Evolutionary conservation across 1,140 invertebrate genomes (phyloP), one percentile per base, ranked within the genome.

Genomic region (Drosophila suzukii): DNA sequence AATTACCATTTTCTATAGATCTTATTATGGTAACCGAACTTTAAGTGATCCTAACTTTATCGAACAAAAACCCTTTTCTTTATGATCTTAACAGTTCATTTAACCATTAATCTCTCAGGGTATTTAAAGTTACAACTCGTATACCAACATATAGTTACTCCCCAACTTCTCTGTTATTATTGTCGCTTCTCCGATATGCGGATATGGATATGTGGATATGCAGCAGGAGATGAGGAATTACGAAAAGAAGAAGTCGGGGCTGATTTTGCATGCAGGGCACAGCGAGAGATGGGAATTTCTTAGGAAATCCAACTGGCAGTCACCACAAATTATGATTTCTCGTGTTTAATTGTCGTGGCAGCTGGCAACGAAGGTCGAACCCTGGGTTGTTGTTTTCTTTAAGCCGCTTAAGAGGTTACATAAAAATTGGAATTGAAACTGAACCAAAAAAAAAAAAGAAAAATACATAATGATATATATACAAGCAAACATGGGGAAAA

Each of bases 391-490:
- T 36, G 72, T 74, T 53, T 49, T 75, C 44, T 56, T 75, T 75
- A 75, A 75, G 71, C 71, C 10, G 71, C 72, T 75, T 75, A 75
- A 56, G 58, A 43, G 58, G 59, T 75, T 75, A 65, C 49, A 75
- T 75, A 75, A 74, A 71, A 57, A 57, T 70, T 36, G 46, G 55
- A 75, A 51, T 44, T 55, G n/a, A 75, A 50, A 53, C 58, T 60
- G n/a, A 72, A 46, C 17, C 57, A 72, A 60, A 71, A 59, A 20
- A 10, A 20, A 17, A 13, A 13, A 0, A 24, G 5, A 46, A 46
- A 46, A 20, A 20, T 2, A 11, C 4, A 46, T 12, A 46, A 32
- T 38, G 13, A 24, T 36, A 36, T 38, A 39, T 30, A 46, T 38
- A 6, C 2, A n/a, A 6, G 27, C 11, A 17, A 13, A 34, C 13